Evolutionary conservation across 2,797 vertebrate species (phyloP).

Genomic region (Periparus ater): DNA sequence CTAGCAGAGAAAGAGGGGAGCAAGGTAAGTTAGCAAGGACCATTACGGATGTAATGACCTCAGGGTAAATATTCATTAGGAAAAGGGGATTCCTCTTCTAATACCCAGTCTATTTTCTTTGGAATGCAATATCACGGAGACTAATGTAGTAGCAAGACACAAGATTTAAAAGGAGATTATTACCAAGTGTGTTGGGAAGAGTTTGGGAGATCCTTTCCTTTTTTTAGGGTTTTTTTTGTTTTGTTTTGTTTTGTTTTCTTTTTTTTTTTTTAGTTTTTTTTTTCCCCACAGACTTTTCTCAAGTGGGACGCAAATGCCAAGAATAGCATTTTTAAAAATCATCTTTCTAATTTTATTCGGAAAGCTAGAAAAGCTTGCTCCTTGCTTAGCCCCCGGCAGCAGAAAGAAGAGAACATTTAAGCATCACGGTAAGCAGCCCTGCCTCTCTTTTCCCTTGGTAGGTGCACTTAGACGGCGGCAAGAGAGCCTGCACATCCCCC

Average conservation of each 20-base stretch:
- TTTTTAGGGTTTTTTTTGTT: neutral
- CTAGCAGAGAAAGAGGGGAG: constrained; percentile 32
- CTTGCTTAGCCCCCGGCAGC: neutral
- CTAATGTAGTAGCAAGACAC: constrained; percentile 58
- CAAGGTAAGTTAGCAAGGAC: constrained; percentile 73
- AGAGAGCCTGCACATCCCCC: neutral
- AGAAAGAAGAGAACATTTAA: neutral
- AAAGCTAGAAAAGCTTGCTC: neutral
- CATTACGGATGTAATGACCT: constrained; percentile 64
- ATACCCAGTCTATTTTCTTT: constrained; percentile 68
- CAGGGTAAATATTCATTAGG: constrained; percentile 81
- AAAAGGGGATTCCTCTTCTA: constrained; percentile 71
- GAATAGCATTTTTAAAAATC: neutral
- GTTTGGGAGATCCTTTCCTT: neutral
- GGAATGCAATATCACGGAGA: constrained; percentile 59
- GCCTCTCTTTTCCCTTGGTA: neutral
- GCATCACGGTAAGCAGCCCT: neutral
- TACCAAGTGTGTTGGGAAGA: neutral
- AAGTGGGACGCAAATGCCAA: neutral
- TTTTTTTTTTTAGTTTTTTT: no score
- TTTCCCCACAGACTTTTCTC: neutral
- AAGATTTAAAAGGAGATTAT: constrained; percentile 42
- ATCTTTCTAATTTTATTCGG: neutral
- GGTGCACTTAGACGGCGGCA: constrained; percentile 15
- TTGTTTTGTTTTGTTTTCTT: no score